These are phyloP conservation scores for Bothrops jararaca DNA, from an alignment of 2,113 vertebrate genomes.

Conservation along the genomic window DNA sequence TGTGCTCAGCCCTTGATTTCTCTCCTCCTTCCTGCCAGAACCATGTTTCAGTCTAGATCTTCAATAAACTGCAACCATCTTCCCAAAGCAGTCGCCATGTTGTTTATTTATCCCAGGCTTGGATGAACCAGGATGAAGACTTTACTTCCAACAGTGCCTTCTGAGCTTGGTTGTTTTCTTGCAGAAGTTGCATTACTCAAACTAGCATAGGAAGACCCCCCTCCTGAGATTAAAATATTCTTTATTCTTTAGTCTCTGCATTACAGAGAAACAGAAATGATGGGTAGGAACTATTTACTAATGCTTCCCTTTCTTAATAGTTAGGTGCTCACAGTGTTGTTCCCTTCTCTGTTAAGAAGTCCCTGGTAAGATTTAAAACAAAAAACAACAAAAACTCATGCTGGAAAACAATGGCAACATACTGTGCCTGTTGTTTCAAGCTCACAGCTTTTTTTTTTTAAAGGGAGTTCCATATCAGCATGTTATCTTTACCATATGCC, in stretches of 20 bases:
- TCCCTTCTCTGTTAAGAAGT: neutral
- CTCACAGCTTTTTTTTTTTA: neutral
- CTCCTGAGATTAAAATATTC: too few species aligned
- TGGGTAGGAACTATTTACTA: neutral
- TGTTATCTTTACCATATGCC: neutral
- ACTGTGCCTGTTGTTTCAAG: neutral
- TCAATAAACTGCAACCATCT: too few species aligned
- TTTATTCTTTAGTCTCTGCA: neutral
- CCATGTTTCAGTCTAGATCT: too few species aligned
- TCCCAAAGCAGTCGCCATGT: too few species aligned
- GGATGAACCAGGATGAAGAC: too few species aligned
- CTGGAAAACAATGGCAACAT: neutral
- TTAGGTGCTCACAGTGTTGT: neutral
- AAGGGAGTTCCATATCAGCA: neutral
- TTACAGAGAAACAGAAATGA: neutral
- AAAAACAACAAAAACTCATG: neutral
- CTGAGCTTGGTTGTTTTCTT: too few species aligned
- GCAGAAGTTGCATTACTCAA: too few species aligned
- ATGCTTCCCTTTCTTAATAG: neutral
- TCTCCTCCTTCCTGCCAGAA: too few species aligned
- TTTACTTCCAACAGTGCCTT: too few species aligned
- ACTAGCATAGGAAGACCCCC: too few species aligned
- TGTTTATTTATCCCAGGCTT: too few species aligned
- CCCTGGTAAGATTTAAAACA: neutral
- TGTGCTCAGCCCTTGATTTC: too few species aligned